A percentile compares a stretch with the other conserved stretches of the same genome.
phyloP scores from a whole-genome alignment of 2,797 vertebrate species.

The Malurus splendens region DNA sequence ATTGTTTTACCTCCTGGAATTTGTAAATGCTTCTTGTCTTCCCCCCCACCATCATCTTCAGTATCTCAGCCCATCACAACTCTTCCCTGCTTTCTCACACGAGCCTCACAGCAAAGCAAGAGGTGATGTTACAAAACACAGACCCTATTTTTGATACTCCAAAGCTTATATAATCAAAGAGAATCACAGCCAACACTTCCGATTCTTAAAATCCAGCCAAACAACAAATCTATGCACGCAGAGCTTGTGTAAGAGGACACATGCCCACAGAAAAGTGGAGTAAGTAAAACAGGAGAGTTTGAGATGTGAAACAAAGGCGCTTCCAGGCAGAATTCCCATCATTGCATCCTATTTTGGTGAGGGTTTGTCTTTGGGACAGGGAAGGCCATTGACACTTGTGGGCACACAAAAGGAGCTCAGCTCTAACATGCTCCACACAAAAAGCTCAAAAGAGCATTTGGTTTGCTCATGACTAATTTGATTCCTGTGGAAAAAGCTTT shows the following conservation, averaged over 20 bases:
- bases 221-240: background rate
- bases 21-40: background rate
- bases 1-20: background rate
- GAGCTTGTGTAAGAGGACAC: background rate
- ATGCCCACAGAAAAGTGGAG: background rate
- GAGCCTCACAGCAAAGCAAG: background rate
- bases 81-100: background rate
- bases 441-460: rapidly evolving
- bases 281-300: background rate
- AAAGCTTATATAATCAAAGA: background rate
- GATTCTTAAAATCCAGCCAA: conserved; percentile 5
- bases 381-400: background rate
- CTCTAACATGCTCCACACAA: background rate
- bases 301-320: background rate
- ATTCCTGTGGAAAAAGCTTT: background rate
- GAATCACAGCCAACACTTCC: background rate
- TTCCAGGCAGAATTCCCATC: background rate
- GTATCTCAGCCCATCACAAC: background rate
- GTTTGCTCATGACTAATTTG: background rate
- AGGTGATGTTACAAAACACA: background rate
- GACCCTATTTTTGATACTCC: background rate
- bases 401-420: background rate
- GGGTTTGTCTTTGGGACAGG: background rate
- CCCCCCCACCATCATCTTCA: background rate
- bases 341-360: background rate